phyloP scores from a whole-genome alignment of 1,140 invertebrate genomes.

The Uloborus diversus region DNA sequence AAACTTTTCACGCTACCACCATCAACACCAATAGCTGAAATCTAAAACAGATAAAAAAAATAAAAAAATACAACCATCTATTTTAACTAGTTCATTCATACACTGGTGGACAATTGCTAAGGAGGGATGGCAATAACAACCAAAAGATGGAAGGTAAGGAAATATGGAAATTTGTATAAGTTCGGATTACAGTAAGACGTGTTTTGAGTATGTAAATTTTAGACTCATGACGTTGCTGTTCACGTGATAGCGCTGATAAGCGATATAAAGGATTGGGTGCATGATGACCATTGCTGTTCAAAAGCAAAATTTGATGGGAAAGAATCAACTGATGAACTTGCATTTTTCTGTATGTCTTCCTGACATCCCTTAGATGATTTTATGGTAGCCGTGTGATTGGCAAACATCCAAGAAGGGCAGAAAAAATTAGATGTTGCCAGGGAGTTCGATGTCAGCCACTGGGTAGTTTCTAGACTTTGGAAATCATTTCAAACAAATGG shows the following conservation, averaged over 20 bases:
- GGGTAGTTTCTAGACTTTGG: constrained; percentile 6
- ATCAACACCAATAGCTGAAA: background rate
- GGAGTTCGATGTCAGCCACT: constrained; percentile 1
- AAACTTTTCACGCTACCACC: background rate
- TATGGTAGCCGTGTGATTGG: background rate
- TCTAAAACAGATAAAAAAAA: background rate
- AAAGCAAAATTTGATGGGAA: background rate
- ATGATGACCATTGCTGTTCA: background rate
- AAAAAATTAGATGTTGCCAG: background rate
- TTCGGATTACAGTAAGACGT: background rate
- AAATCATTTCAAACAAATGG: constrained; percentile 20
- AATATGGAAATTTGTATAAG: no score
- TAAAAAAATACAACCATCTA: background rate
- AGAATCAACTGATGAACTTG: background rate
- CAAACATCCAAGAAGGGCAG: background rate
- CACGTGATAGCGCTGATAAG: background rate
- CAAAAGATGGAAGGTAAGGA: no score
- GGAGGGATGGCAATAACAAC: no score
- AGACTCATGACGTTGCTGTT: background rate
- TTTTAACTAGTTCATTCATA: no score
- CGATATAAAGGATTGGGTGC: background rate
- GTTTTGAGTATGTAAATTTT: background rate
- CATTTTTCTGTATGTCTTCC: background rate
- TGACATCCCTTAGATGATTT: constrained; percentile 11
- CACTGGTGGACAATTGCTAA: no score